Evolutionary conservation across 2,113 vertebrate genomes (phyloP).

Genomic region (Poicephalus gulielmi): DNA sequence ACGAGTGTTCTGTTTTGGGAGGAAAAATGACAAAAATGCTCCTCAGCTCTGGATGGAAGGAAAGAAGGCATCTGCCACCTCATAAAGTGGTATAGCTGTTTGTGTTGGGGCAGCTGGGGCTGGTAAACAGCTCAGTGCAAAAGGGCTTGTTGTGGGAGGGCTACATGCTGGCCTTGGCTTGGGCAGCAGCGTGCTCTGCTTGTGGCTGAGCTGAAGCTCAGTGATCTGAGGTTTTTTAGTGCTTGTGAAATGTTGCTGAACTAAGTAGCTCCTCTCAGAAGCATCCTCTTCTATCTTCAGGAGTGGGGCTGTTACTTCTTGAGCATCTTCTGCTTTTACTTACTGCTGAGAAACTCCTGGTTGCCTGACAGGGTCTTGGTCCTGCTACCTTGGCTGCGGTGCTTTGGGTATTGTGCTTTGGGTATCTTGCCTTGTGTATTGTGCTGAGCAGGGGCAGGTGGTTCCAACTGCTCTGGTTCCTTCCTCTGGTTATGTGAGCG

Average conservation of each 20-base stretch:
- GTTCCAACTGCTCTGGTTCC: not conserved
- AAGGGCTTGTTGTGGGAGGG: not conserved
- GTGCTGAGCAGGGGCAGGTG: fast-evolving
- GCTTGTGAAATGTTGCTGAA: not conserved
- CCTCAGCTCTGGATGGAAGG: not conserved
- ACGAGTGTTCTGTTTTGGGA: not conserved
- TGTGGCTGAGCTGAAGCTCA: not conserved
- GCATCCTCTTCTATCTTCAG: not conserved
- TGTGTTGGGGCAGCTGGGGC: fast-evolving
- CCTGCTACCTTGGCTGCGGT: fast-evolving
- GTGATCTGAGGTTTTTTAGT: not conserved
- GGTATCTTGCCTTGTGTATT: not conserved
- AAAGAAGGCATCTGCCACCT: not conserved
- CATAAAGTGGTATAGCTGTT: not conserved
- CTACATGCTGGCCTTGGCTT: not conserved
- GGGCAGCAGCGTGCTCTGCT: fast-evolving
- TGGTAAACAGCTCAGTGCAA: not conserved
- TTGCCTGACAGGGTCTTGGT: not conserved
- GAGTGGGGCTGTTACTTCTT: not conserved
- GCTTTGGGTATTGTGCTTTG: fast-evolving
- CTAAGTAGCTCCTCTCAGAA: not conserved
- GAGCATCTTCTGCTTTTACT: not conserved
- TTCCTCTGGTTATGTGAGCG: not conserved
- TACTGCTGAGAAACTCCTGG: not conserved
- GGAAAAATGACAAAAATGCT: not conserved